Conservation (phyloP, 2,888 invertebrate species). For the Drosophila nr. medialis region DNA sequence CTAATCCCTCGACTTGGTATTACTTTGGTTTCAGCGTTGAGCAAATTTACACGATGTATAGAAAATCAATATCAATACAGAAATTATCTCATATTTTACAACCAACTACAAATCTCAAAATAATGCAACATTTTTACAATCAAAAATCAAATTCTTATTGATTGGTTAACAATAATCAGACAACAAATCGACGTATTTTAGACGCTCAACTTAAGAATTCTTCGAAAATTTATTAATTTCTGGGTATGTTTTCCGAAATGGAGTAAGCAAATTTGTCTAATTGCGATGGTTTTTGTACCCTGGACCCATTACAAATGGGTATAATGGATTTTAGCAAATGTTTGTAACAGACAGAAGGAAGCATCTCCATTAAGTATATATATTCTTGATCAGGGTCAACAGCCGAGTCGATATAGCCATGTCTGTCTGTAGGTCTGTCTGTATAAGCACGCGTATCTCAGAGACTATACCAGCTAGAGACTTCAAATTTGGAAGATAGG, state of each 20-base stretch:
- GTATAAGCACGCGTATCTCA: no score
- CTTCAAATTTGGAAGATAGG: no score
- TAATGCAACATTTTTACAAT: no score
- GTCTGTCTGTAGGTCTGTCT: no score
- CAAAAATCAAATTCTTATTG: not conserved
- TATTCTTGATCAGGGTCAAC: no score
- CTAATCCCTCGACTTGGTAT: not conserved
- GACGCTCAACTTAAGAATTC: no score
- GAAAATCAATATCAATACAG: not conserved
- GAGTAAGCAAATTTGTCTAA: not conserved
- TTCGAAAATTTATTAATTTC: not conserved
- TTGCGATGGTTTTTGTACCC: not conserved
- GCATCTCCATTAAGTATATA: no score
- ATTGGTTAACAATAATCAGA: not conserved
- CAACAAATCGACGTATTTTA: not conserved
- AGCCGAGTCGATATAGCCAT: no score
- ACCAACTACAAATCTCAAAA: not conserved
- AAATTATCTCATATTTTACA: not conserved
- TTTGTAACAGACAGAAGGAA: no score
- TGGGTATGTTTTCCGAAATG: not conserved
- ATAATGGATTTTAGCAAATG: no score
- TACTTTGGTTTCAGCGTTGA: not conserved
- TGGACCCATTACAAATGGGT: no score
- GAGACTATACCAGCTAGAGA: no score
- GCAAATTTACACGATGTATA: not conserved